phyloP scores from a whole-genome alignment of 2,888 invertebrate species.

The Xiphydria camelus region DNA sequence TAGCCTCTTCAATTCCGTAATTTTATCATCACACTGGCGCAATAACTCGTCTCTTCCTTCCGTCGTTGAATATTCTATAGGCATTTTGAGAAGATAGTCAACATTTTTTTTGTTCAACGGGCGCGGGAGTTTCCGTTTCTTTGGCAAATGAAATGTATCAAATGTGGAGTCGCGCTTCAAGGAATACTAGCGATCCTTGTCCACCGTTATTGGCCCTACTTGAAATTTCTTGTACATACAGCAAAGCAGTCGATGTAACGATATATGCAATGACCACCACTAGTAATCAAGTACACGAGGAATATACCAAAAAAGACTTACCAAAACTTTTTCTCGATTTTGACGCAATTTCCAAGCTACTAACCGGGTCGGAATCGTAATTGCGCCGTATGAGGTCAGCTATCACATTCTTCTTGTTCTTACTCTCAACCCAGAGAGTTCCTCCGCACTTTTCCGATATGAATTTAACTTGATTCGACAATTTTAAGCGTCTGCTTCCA shows the following conservation, averaged over 20 bases:
- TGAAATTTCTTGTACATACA: too few species aligned
- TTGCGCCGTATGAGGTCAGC: slow-evolving; percentile 79
- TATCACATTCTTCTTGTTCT: slow-evolving; percentile 87
- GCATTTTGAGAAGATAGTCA: slow-evolving; percentile 95
- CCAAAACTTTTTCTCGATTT: slow-evolving; percentile 50
- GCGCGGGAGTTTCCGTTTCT: too few species aligned
- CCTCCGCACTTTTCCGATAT: slow-evolving; percentile 96
- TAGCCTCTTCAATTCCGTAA: slow-evolving; percentile 65
- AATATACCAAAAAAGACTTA: too few species aligned
- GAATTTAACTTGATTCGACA: slow-evolving; percentile 92
- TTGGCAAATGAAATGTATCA: too few species aligned
- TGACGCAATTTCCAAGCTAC: slow-evolving; percentile 64
- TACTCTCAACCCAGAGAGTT: slow-evolving; percentile 85
- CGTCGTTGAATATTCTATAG: slow-evolving; percentile 92
- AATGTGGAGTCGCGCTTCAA: too few species aligned
- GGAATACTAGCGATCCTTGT: too few species aligned
- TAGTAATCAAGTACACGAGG: too few species aligned
- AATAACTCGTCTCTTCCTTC: slow-evolving; percentile 91
- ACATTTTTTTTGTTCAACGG: slow-evolving; percentile 68
- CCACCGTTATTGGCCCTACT: too few species aligned
- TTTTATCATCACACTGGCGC: slow-evolving; percentile 83
- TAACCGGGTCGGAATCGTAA: slow-evolving; percentile 69
- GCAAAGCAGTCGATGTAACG: too few species aligned
- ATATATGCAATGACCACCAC: too few species aligned
- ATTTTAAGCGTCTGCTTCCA: slow-evolving; percentile 86